A percentile compares a stretch with the other conserved stretches of the same genome.
Evolutionary conservation across 2,113 vertebrate species (phyloP).

Genomic region (Charadrius vociferus): DNA sequence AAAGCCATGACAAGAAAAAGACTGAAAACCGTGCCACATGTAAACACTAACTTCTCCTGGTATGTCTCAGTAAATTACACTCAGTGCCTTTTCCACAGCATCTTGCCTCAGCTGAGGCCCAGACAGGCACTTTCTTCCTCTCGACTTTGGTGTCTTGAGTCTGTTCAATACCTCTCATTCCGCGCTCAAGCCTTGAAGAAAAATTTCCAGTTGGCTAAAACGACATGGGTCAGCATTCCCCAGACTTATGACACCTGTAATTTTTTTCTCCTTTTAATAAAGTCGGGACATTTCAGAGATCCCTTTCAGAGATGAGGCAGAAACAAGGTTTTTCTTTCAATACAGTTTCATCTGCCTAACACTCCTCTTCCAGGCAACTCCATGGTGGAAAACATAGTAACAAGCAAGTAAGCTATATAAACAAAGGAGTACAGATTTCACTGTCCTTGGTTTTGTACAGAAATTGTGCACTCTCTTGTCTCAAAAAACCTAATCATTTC

Average conservation of each 20-base stretch:
- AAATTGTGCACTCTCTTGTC: neutral
- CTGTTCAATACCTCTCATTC: neutral
- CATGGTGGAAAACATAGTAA: neutral
- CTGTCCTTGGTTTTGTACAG: neutral
- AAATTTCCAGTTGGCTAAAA: neutral
- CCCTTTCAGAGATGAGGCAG: no score
- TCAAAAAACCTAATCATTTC: neutral
- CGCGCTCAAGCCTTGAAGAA: neutral
- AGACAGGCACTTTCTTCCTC: neutral
- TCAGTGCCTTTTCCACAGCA: neutral
- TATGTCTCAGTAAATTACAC: neutral
- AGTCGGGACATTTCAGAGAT: neutral
- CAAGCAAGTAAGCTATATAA: neutral
- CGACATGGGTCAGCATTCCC: neutral
- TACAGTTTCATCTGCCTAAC: neutral
- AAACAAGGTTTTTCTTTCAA: neutral
- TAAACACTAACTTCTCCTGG: neutral
- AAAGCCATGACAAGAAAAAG: neutral
- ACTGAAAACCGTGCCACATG: neutral
- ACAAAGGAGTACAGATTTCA: neutral
- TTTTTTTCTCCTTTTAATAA: neutral
- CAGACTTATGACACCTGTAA: neutral
- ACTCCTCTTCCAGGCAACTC: neutral
- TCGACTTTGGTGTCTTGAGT: neutral
- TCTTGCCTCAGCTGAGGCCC: neutral